A percentile compares a stretch with the other conserved stretches of the same genome.
phyloP scores from a whole-genome alignment of 2,797 vertebrate genomes.

The Platalea minor region DNA sequence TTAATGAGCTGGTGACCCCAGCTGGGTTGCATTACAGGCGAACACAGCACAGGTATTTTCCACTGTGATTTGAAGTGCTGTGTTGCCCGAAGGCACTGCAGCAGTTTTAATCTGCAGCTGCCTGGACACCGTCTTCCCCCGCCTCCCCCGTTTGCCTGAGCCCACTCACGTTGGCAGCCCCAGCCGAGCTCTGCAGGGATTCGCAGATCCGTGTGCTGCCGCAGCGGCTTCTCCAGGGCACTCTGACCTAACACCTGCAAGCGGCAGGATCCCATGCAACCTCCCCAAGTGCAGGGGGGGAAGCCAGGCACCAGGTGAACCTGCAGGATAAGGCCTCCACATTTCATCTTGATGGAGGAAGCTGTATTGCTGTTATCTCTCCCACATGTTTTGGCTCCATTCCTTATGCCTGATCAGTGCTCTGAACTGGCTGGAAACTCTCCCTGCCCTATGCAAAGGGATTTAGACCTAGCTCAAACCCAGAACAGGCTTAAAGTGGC shows the following conservation, averaged over 20 bases:
- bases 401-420: neutral
- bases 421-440: neutral
- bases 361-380: neutral
- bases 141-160: accelerated
- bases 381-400: accelerated
- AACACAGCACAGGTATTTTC: neutral
- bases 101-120: neutral
- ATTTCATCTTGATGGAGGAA: neutral
- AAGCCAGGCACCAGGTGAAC: neutral
- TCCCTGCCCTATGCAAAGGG: neutral
- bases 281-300: neutral
- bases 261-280: accelerated
- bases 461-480: neutral
- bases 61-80: neutral
- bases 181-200: neutral
- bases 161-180: neutral
- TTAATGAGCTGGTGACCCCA: conserved; percentile 20
- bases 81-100: neutral
- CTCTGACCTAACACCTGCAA: accelerated
- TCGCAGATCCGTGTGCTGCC: accelerated
- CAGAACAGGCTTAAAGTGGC: neutral
- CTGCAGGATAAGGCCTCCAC: neutral
- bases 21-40: neutral
- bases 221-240: accelerated
- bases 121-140: neutral